Evolutionary conservation across 2,113 vertebrate species (phyloP), one percentile per base, ranked within the genome.

Genomic region (Gavialis gangeticus): DNA sequence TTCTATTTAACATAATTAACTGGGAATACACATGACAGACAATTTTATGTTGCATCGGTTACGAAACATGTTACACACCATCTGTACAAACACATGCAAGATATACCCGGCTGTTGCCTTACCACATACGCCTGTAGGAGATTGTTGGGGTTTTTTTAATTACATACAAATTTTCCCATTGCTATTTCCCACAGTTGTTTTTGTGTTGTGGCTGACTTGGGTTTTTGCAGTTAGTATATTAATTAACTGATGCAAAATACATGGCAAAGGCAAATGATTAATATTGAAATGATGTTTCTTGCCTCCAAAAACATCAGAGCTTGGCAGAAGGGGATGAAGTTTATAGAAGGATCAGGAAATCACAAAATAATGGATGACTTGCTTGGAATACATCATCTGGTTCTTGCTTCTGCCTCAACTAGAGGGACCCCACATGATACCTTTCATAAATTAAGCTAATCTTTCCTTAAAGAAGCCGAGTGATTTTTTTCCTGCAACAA

Each of bases 291-390:
- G 83, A 75, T 91, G 69, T 9, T 93, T 92, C 94, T 75, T 91
- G 95, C 93, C 94, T 95, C 95, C 91, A 95, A 95, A 7, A 22
- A 22, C 91, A 87, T 69, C 62, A 84, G 94, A 95, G 95, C 95
- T 92, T 96, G 93, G 88, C 95, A 88, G 88, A 94, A 71, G 87
- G 75, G 80, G 81, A 83, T 13, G 46, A 85, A 92, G 94, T 95
- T 93, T 91, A 93, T 62, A 64, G 71, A 73, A 86, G 89, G 85
- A 66, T 92, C 89, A 90, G 71, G 91, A 96, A 96, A 93, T 91
- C 4, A 1, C 84, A 55, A 0, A 3, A 92, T 94, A 94, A 93
- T 82, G 85, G 92, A 90, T 95, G 92, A 75, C 92, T 95, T 89
- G 89, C 60, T 86, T 82, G 71, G 87, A 95, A 93, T 93, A 96